Evolutionary conservation across 2,888 invertebrate species (phyloP), one percentile per base, ranked within the genome.

Genomic region (Chesias legatella): DNA sequence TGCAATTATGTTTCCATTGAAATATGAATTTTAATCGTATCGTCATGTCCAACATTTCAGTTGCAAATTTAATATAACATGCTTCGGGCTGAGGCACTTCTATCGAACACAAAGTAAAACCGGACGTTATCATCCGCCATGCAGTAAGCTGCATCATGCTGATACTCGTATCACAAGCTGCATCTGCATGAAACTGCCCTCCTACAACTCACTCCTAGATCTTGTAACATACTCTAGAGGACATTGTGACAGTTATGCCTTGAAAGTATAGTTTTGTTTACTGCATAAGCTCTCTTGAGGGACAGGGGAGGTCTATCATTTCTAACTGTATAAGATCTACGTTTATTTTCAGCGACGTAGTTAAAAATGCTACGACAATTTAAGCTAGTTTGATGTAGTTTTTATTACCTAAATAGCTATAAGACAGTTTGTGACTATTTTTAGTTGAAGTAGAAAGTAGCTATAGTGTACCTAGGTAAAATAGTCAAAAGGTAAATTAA

Each of bases 101-200:
- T 88, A 85, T 80, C 56, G 77, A 80, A 83, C 82, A 85, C 66
- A 79, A 81, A 83, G 69, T 71, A 76, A 80, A 86, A 78, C 70
- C 73, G 83, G 83, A 83, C 75, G 71, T 63, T 73, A 60, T 74
- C 68, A 78, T 84, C 83, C 82, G 84, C 85, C 88, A 88, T 88
- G 88, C 88, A 85, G 76, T 72, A 88, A 88, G 88, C 88, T 78
- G 78, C 77, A 70, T 79, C 88, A 88, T 88, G 88, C 88, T 84
- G 75, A 73, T 79, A 76, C 76, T 66, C 67, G 67, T 73, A 67
- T 56, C 67, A 71, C 63, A 77, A 76, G 76, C 75, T 68, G 76
- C 73, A 73, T 73, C 72, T 72, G 74, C 76, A 77, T 77, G 75
- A 74, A 67, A 67, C 63, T 68, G 63, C 48, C 45, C 38, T 39